Conservation (phyloP, 2,113 vertebrate genomes). For the Calcarius ornatus region DNA sequence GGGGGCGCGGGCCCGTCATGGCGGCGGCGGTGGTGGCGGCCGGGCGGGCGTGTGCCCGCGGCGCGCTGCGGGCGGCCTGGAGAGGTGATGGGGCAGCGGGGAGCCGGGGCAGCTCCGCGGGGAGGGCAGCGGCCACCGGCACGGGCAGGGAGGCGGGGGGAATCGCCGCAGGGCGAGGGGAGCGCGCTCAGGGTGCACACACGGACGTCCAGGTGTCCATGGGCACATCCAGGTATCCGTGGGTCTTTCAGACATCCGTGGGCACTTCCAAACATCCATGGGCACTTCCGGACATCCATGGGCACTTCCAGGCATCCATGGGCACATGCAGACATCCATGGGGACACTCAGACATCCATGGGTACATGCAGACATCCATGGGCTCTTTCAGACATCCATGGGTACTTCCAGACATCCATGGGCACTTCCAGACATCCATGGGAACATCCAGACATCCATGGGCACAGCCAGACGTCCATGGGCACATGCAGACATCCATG, state of each 20-base stretch:
- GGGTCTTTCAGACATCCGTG: neutral
- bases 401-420: rapidly evolving
- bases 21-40: neutral
- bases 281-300: rapidly evolving
- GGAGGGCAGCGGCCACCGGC: rapidly evolving
- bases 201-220: neutral
- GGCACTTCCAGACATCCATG: too few relatives aligned
- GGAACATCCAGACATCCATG: rapidly evolving
- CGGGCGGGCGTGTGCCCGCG: neutral
- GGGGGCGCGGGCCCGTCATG: neutral
- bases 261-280: too few relatives aligned
- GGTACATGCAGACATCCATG: too few relatives aligned
- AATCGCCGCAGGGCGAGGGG: rapidly evolving
- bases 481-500: rapidly evolving
- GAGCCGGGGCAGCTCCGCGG: neutral
- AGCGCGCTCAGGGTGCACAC: neutral
- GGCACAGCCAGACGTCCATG: rapidly evolving
- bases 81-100: neutral
- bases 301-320: too few relatives aligned
- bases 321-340: neutral
- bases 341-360: rapidly evolving
- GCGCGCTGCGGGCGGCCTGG: neutral
- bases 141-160: too few relatives aligned
- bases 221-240: too few relatives aligned
- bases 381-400: neutral